Percentiles rank a stretch among this genome's conserved stretches.
These are phyloP conservation scores for Syngnathus acus DNA, from an alignment of 2,797 vertebrate genomes.

Conservation along the genomic window DNA sequence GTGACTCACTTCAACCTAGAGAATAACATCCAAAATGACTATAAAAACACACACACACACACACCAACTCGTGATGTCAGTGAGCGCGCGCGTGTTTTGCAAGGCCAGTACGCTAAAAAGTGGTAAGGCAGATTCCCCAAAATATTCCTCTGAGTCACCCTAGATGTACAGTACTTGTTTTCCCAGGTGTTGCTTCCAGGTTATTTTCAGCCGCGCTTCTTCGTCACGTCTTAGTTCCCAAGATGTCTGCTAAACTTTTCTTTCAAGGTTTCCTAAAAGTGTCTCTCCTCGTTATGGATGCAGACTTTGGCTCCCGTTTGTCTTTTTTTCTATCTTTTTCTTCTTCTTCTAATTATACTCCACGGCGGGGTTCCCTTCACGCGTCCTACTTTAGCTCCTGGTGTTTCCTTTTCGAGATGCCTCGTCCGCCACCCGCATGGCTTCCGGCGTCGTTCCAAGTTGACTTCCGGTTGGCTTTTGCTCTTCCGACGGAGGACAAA, in stretches of 20 bases:
- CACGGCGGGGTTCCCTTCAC: not conserved
- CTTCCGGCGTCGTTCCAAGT: too few species aligned
- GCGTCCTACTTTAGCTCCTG: not conserved
- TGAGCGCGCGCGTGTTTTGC: conserved; percentile 32
- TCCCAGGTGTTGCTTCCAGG: not conserved
- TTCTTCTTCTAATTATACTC: not conserved
- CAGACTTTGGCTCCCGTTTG: not conserved
- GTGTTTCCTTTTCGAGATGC: not conserved
- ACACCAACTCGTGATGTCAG: not conserved
- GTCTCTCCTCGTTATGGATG: not conserved
- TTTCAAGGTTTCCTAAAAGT: not conserved
- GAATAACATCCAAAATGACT: conserved; percentile 60
- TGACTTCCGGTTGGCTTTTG: not conserved
- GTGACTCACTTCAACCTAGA: conserved; percentile 61
- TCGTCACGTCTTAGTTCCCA: not conserved
- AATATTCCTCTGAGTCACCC: not conserved
- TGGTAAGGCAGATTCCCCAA: not conserved
- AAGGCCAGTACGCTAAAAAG: not conserved
- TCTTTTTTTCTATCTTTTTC: not conserved
- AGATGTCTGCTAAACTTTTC: not conserved
- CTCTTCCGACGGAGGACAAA: not conserved
- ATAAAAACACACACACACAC: conserved; percentile 34
- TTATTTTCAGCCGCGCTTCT: not conserved
- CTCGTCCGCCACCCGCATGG: too few species aligned
- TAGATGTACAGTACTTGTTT: conserved; percentile 1